Conservation (phyloP, 1,140 invertebrate genomes). For the Ips typographus region DNA sequence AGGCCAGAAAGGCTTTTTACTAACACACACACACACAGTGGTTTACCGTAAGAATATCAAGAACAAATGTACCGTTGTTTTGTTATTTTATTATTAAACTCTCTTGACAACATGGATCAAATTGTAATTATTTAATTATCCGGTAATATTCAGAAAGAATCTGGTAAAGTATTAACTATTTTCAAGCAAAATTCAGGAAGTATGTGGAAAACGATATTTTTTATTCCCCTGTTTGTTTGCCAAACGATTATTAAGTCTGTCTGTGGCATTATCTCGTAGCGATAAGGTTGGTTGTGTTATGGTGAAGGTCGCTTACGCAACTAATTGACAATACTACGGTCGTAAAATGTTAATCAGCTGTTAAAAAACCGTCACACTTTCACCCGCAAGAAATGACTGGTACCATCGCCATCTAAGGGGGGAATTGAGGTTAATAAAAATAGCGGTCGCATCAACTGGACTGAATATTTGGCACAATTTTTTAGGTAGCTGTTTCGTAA, state of each 20-base stretch:
- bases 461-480: neutral
- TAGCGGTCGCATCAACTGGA: neutral
- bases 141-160: too few relatives aligned
- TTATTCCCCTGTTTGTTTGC: neutral
- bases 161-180: too few relatives aligned
- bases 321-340: neutral
- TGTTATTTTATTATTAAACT: too few relatives aligned
- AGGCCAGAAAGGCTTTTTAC: too few relatives aligned
- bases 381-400: slow-evolving; percentile 1
- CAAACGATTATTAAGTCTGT: slow-evolving; percentile 1
- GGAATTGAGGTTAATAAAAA: neutral
- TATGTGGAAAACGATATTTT: too few relatives aligned
- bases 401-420: neutral
- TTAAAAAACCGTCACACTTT: slow-evolving; percentile 2
- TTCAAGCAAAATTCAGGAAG: too few relatives aligned
- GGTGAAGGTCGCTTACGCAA: slow-evolving; percentile 9
- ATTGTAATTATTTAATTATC: too few relatives aligned
- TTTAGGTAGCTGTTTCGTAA: neutral
- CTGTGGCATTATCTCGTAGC: slow-evolving; percentile 3
- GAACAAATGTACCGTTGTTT: too few relatives aligned
- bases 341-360: slow-evolving; percentile 6
- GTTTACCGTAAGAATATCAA: too few relatives aligned
- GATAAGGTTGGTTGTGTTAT: neutral
- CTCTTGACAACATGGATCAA: too few relatives aligned
- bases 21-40: too few relatives aligned